These are phyloP conservation scores for Ochotona princeps DNA, from an alignment of 2,113 vertebrate genomes.

Conservation along the genomic window DNA sequence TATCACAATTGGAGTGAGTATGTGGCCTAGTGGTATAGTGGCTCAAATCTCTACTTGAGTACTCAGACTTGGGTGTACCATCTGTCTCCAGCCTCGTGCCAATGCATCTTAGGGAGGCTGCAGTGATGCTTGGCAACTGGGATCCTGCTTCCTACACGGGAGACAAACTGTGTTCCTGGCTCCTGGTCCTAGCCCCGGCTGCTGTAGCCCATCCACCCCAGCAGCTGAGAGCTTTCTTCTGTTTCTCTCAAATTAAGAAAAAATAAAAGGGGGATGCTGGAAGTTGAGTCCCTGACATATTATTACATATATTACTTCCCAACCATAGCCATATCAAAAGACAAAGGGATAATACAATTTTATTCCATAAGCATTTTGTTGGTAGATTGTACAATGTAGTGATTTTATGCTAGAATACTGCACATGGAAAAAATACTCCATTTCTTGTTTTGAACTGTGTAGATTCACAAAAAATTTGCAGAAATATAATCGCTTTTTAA, in stretches of 20 bases:
- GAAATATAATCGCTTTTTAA: not conserved
- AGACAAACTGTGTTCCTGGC: too few relatives aligned
- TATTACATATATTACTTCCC: conserved; percentile 30
- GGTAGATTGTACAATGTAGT: not conserved
- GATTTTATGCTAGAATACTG: not conserved
- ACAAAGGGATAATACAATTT: not conserved
- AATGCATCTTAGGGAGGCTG: too few relatives aligned
- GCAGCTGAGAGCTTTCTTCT: too few relatives aligned
- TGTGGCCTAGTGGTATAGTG: too few relatives aligned
- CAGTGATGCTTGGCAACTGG: too few relatives aligned
- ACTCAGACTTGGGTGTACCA: too few relatives aligned
- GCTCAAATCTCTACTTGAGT: too few relatives aligned
- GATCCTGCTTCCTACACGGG: too few relatives aligned
- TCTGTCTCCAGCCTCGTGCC: too few relatives aligned
- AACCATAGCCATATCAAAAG: not conserved
- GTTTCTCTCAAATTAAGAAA: too few relatives aligned
- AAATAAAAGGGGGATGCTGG: not conserved
- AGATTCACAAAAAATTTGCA: conserved; percentile 32
- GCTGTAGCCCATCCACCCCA: not conserved
- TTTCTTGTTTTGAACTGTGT: conserved; percentile 8
- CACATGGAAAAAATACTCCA: not conserved
- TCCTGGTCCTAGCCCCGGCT: too few relatives aligned
- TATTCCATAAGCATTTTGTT: conserved; percentile 8
- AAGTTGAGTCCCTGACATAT: not conserved
- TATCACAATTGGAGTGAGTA: too few relatives aligned